phyloP scores from a whole-genome alignment of 30 jellyfish, hydroid and myxozoan species.

The Aurelia coerulea region DNA sequence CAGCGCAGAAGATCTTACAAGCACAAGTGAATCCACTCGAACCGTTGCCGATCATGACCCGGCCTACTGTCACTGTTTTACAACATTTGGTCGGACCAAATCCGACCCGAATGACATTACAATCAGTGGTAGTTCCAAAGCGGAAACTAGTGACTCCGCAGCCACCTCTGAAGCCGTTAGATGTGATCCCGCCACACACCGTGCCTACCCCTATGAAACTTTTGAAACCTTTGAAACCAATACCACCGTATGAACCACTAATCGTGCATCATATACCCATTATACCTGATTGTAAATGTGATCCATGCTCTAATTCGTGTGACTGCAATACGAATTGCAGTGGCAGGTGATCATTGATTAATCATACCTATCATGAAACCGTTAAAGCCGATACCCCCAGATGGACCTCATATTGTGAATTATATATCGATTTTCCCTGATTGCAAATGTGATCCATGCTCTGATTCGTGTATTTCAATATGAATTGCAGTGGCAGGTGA shows the following conservation, averaged over 20 bases:
- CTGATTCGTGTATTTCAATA: conserved; percentile 23
- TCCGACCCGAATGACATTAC: conserved; percentile 51
- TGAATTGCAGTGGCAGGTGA: conserved; percentile 26
- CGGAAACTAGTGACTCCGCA: conserved; percentile 50
- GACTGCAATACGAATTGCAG: conserved; percentile 33
- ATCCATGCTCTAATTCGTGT: conserved; percentile 21
- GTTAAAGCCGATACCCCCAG: conserved; percentile 45
- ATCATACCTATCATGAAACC: conserved; percentile 8
- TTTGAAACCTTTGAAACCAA: conserved; percentile 42
- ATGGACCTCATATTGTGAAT: conserved; percentile 27
- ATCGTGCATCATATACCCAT: conserved; percentile 40
- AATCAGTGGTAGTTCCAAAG: conserved; percentile 67
- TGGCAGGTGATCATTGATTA: conserved; percentile 6
- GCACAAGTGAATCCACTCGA: conserved; percentile 34
- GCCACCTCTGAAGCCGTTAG: conserved; percentile 30
- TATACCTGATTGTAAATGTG: conserved; percentile 24
- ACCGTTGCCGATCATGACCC: conserved; percentile 56
- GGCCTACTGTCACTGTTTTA: conserved; percentile 56
- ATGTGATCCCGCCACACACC: conserved; percentile 47
- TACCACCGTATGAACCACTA: conserved; percentile 61
- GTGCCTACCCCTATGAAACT: conserved; percentile 46
- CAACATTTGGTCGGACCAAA: conserved; percentile 42
- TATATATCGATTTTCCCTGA: conserved; percentile 19
- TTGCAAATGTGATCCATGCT: conserved; percentile 21
- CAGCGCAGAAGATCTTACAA: not conserved